Evolutionary conservation across 1,140 invertebrate species (phyloP).

Genomic region (Hetaerina americana): DNA sequence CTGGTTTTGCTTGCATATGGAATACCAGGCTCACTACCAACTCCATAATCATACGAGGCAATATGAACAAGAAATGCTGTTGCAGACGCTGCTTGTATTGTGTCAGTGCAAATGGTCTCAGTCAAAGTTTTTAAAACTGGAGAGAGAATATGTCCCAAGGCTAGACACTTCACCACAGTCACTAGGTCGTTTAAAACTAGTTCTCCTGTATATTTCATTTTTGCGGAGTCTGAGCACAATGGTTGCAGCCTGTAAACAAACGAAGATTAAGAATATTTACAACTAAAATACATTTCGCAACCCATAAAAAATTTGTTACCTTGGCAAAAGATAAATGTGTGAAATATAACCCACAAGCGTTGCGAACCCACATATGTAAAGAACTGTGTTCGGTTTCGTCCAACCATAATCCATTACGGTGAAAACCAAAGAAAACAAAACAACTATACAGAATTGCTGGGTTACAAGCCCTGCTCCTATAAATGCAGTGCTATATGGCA

Average conservation of each 20-base stretch:
- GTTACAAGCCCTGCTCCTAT: slow-evolving; percentile 56
- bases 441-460: slow-evolving; percentile 58
- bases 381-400: slow-evolving; percentile 43
- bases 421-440: slow-evolving; percentile 61
- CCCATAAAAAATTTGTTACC: no score
- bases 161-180: slow-evolving; percentile 61
- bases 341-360: slow-evolving; percentile 43
- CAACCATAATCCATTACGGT: slow-evolving; percentile 55
- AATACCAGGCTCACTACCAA: slow-evolving; percentile 31
- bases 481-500: slow-evolving; percentile 52
- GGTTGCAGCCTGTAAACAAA: no score
- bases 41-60: slow-evolving; percentile 77
- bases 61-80: slow-evolving; percentile 80
- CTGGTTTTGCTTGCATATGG: slow-evolving; percentile 66
- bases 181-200: slow-evolving; percentile 40
- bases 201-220: slow-evolving; percentile 13
- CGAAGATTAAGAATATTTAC: no score
- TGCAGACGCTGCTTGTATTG: slow-evolving; percentile 83
- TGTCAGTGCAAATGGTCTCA: slow-evolving; percentile 91
- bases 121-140: slow-evolving; percentile 90
- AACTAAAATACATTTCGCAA: no score
- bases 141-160: slow-evolving; percentile 73
- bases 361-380: slow-evolving; percentile 36
- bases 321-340: slow-evolving; percentile 30
- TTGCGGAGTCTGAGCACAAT: slow-evolving; percentile 24